Base-by-base conservation (phyloP, 2,888 invertebrate species). In the Ormia ochracea region DNA sequence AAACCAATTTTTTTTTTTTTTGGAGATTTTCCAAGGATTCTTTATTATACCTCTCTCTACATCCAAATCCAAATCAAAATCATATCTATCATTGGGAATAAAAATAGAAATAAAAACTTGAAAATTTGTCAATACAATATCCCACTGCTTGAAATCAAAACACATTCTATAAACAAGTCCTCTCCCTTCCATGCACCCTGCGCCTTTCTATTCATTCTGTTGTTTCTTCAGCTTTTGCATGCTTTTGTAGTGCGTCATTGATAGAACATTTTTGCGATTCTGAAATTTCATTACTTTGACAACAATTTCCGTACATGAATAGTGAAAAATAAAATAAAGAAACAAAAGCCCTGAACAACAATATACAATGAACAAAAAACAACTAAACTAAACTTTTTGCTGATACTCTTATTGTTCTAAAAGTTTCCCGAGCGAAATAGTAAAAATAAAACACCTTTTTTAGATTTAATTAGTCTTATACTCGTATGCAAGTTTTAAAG, bases 211-310 rank as follows among this genome's bases (percentile, higher is more conserved):
- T 56, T 23, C 23, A 38, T 50, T 50, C 36, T 26, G 33, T 33
- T 23, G 1, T n/a, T 3, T 63, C 12, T 2, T 43, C 3, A 36
- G 52, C 36, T 12, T 12, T 5, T 31, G 1, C n/a, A 1, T 36
- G 6, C 14, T 43, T 33, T 52, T n/a, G n/a, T n/a, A 50, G 23
- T 52, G 14, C 33, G 43, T 45, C 38, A 43, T 43, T 52, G 41
- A 50, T 70, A 56, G n/a, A 23, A 69, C 45, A 58, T 59, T 38
- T 50, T 58, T 21, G n/a, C 1, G 9, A 65, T 36, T 50, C 2
- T 70, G 14, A 45, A 48, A 48, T 59, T 63, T 36, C 54, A 73
- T 63, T 54, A 63, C 43, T 63, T 63, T 63, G 43, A 45, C 43
- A 54, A 19, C n/a, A 59, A 59, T 59, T 59, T 50, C 14, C 28